Percentiles rank a stretch among this genome's conserved stretches.
Conservation (phyloP, 2,113 vertebrate genomes). For the Turdus rufiventris region DNA sequence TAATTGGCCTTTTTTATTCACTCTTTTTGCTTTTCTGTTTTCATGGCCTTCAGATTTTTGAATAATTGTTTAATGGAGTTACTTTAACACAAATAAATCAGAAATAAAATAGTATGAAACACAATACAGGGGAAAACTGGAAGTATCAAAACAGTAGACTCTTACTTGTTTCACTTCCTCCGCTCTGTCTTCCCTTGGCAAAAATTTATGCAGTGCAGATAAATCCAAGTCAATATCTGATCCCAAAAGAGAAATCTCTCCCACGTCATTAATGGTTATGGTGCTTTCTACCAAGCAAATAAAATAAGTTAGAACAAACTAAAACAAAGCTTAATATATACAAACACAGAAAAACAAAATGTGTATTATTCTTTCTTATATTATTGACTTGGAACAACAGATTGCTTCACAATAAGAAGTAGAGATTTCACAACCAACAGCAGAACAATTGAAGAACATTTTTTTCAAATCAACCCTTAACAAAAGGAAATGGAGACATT, state of each 20-base stretch:
- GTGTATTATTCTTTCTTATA: neutral
- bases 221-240: constrained; percentile 75
- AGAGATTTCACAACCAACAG: neutral
- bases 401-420: neutral
- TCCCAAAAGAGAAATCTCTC: constrained; percentile 26
- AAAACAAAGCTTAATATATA: neutral
- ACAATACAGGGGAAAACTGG: neutral
- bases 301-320: neutral
- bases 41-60: neutral
- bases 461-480: neutral
- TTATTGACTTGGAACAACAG: neutral
- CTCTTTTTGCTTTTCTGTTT: neutral
- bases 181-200: constrained; percentile 62
- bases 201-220: constrained; percentile 61
- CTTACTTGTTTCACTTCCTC: constrained; percentile 80
- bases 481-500: neutral
- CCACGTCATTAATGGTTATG: neutral
- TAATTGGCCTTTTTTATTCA: neutral
- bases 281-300: constrained; percentile 10
- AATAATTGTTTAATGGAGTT: neutral
- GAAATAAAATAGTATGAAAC: neutral
- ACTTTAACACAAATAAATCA: neutral
- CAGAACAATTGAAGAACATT: neutral
- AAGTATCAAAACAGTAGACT: neutral
- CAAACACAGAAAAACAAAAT: neutral